These are phyloP conservation scores for Teinopalpus imperialis DNA, from an alignment of 2,888 invertebrate species.

Conservation along the genomic window DNA sequence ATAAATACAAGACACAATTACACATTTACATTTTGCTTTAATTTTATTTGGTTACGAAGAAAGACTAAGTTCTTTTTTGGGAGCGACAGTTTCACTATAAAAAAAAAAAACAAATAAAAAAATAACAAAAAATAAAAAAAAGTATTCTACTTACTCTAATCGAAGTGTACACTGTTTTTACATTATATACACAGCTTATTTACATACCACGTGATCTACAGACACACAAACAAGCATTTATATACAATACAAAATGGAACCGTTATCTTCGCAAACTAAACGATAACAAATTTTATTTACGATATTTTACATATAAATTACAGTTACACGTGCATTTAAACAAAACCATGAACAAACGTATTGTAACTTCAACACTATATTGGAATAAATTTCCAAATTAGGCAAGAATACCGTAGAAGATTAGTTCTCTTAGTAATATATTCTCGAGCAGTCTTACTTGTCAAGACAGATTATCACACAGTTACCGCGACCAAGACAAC, in stretches of 20 bases:
- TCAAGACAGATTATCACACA: no score
- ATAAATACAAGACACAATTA: conserved; percentile 27
- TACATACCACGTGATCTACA: conserved; percentile 41
- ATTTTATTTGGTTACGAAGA: conserved; percentile 53
- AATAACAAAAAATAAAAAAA: conserved; percentile 57
- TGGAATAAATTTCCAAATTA: no score
- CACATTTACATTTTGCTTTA: conserved; percentile 44
- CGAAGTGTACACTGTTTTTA: conserved; percentile 40
- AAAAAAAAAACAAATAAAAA: conserved; percentile 42
- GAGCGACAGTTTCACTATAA: conserved; percentile 35
- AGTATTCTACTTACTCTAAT: conserved; percentile 46
- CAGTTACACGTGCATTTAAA: background rate
- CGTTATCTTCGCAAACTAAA: conserved; percentile 32
- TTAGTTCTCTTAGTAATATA: no score
- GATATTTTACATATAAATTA: conserved; percentile 26
- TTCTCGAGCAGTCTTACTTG: no score
- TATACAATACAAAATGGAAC: conserved; percentile 38
- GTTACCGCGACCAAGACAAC: no score
- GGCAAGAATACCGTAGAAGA: background rate
- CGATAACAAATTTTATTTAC: conserved; percentile 20
- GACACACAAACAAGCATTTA: conserved; percentile 50
- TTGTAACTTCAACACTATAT: no score
- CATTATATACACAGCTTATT: conserved; percentile 61
- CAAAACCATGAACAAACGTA: no score
- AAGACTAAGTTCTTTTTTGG: conserved; percentile 51